A percentile compares a stretch with the other conserved stretches of the same genome.
Conservation (phyloP, 2,888 invertebrate species). For the Parthenolecanium corni region DNA sequence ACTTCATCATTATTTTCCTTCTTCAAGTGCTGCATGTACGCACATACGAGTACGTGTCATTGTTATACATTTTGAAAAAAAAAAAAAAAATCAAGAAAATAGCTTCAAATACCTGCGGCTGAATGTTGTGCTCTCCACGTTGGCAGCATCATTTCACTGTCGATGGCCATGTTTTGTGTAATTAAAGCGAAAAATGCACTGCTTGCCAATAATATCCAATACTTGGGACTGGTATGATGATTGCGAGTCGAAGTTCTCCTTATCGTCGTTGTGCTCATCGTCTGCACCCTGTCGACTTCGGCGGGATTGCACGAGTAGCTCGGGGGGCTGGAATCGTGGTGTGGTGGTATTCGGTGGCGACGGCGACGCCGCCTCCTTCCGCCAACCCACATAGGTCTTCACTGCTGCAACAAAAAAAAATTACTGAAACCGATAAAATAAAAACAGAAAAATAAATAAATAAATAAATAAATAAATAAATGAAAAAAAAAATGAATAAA, state of each 20-base stretch:
- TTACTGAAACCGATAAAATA: not conserved
- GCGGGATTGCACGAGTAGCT: not conserved
- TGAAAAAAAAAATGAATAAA: not conserved
- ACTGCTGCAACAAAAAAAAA: constrained; percentile 13
- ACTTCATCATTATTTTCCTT: too few species aligned
- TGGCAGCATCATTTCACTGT: constrained; percentile 2
- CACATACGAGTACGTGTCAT: too few species aligned
- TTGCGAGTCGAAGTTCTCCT: not conserved
- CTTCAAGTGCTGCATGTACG: too few species aligned
- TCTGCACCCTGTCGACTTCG: not conserved
- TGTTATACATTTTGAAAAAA: too few species aligned
- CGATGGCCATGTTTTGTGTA: constrained; percentile 2
- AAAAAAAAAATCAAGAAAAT: too few species aligned
- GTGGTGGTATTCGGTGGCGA: constrained; percentile 19
- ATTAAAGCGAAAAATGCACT: constrained; percentile 20
- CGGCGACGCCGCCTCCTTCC: constrained; percentile 24
- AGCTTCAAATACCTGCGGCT: too few species aligned
- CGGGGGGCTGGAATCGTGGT: too few species aligned
- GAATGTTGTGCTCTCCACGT: not conserved
- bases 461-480: not conserved
- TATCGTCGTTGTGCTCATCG: not conserved
- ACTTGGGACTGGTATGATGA: not conserved
- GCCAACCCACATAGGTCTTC: constrained; percentile 13
- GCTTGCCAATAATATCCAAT: constrained; percentile 21
- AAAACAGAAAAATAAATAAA: not conserved